These are phyloP conservation scores for Monochamus alternatus DNA, from an alignment of 2,888 invertebrate genomes.

Conservation along the genomic window DNA sequence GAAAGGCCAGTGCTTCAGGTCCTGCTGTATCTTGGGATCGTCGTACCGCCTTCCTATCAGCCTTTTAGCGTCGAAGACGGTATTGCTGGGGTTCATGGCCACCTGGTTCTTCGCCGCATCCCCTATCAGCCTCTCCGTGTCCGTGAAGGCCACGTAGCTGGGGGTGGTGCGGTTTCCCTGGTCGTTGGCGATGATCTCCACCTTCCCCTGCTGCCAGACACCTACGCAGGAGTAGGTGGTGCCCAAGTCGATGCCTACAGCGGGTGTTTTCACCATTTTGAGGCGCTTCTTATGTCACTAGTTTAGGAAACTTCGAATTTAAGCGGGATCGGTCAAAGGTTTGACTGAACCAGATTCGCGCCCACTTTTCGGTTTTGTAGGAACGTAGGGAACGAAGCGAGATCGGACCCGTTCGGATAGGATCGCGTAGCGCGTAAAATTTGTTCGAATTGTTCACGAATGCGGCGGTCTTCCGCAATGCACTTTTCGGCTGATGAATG, in stretches of 20 bases:
- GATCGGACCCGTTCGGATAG: constrained; percentile 19
- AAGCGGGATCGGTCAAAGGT: constrained; percentile 26
- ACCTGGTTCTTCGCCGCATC: constrained; percentile 91
- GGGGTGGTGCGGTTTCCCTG: constrained; percentile 91
- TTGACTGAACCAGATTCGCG: constrained; percentile 46
- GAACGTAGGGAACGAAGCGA: neutral
- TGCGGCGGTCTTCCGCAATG: neutral
- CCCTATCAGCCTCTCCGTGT: constrained; percentile 86
- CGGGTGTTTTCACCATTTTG: constrained; percentile 57
- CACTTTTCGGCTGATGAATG: neutral
- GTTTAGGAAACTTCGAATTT: constrained; percentile 42
- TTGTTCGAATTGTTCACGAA: neutral
- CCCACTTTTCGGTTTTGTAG: constrained; percentile 44
- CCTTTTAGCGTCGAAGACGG: constrained; percentile 79
- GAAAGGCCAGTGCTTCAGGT: constrained; percentile 87
- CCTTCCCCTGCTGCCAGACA: constrained; percentile 86
- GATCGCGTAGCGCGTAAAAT: neutral
- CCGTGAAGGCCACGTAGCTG: constrained; percentile 91
- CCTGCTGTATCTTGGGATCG: constrained; percentile 80
- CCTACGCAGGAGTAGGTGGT: constrained; percentile 91
- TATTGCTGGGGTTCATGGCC: constrained; percentile 82
- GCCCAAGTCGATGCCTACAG: constrained; percentile 78
- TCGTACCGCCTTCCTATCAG: constrained; percentile 83
- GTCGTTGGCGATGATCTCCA: constrained; percentile 90
- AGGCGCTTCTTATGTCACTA: constrained; percentile 22